phyloP scores from a whole-genome alignment of 2,797 vertebrate genomes.

The Phoebastria nigripes region DNA sequence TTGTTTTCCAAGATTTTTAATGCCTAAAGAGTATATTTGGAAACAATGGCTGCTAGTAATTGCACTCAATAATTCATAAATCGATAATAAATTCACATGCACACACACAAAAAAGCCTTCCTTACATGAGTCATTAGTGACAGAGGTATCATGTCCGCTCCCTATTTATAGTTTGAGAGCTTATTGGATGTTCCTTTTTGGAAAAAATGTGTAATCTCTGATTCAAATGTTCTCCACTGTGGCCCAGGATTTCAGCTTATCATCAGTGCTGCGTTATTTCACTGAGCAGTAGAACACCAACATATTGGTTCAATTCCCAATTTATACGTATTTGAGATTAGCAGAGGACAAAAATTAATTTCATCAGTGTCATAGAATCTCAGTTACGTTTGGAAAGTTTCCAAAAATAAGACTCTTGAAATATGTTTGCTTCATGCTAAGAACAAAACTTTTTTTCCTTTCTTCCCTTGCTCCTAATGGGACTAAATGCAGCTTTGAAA shows the following conservation, averaged over 20 bases:
- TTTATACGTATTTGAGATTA: slow-evolving; percentile 1
- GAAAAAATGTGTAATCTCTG: not conserved
- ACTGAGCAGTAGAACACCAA: not conserved
- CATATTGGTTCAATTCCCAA: not conserved
- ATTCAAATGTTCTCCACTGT: not conserved
- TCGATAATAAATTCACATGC: not conserved
- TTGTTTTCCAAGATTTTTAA: not conserved
- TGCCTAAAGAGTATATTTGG: not conserved
- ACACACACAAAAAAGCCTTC: not conserved
- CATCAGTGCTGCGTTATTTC: not conserved
- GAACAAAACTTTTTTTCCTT: not conserved
- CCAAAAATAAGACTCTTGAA: not conserved
- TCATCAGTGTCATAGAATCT: not conserved
- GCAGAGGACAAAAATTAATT: not conserved
- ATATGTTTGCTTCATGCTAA: not conserved
- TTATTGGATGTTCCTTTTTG: not conserved
- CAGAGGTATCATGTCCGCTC: not conserved
- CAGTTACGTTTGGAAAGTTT: not conserved
- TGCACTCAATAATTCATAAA: not conserved
- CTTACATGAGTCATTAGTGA: not conserved
- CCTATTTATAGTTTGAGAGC: not conserved
- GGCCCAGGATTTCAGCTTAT: not conserved
- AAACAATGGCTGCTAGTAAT: not conserved
- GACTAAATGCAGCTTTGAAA: not conserved
- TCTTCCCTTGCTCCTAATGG: not conserved